Evolutionary conservation across 2,888 invertebrate species (phyloP), one percentile per base, ranked within the genome.

Genomic region (Plebejus anna): DNA sequence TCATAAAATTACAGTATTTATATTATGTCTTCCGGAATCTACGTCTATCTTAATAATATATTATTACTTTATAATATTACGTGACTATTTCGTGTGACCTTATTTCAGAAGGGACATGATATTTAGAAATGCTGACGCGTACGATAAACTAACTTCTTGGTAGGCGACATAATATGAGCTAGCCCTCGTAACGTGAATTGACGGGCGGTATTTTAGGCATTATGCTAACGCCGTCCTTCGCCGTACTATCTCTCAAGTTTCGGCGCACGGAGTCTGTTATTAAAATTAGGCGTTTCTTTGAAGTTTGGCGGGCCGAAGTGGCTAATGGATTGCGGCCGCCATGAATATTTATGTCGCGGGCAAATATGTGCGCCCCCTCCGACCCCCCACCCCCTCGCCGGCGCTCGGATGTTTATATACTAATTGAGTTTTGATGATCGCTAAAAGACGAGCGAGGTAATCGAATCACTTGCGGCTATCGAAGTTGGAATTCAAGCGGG

Each of bases 401-500:
- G 66, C 13, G 66, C 66, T 36, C 66, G 32, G 32, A 13, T 66
- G 66, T 66, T 66, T 66, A 66, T 32, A 66, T 16, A 16, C 66
- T 72, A 72, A 72, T 72, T 47, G 72, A 72, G 47, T 72, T 72
- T 72, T 72, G 42, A 72, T 72, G 72, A 47, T 47, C 42, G 42
- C 72, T 47, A 28, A 71, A 47, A 28, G 42, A 71, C 42, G 47
- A 22, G 22, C 28, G 47, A 72, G 22, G 22, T 42, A 42, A 32
- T 66, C 66, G 32, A 66, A 66, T 66, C 66, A 32, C 66, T 66
- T 13, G 32, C 66, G 66, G 66, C 11, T 55, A 55, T 47, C 11
- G 11, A 47, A 16, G 55, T 55, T 7, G 5, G 66, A 66, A 66
- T 36, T 66, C 16, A 4, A 61, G 9, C 11, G 28, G 28, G 22